These are phyloP conservation scores for Euschistus heros DNA, from an alignment of 1,140 invertebrate genomes.

Conservation along the genomic window DNA sequence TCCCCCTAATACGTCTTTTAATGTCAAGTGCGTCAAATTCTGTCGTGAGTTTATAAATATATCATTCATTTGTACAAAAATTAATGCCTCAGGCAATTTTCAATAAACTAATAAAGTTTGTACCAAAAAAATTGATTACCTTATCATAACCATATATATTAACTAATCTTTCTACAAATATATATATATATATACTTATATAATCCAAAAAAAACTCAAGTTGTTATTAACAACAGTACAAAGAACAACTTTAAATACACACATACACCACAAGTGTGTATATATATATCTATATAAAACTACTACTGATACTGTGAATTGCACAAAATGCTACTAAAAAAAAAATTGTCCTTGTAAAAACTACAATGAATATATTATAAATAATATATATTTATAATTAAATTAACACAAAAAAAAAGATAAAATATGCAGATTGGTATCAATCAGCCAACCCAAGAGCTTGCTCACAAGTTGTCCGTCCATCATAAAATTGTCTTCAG, in stretches of 20 bases:
- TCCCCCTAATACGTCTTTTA: too few relatives aligned
- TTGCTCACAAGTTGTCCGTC: conserved; percentile 2
- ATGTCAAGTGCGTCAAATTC: too few relatives aligned
- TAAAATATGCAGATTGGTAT: not conserved
- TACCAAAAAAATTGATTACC: not conserved
- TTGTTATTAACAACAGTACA: not conserved
- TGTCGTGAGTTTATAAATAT: too few relatives aligned
- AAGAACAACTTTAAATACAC: not conserved
- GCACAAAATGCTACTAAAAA: conserved; percentile 3
- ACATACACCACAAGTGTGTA: not conserved
- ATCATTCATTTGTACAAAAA: not conserved
- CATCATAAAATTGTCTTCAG: not conserved
- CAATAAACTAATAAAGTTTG: not conserved
- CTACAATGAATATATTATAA: conserved; percentile 8
- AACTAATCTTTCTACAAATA: conserved; percentile 8
- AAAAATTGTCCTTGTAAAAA: conserved; percentile 8
- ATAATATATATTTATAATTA: conserved; percentile 9
- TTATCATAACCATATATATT: not conserved
- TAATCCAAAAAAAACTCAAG: too few relatives aligned
- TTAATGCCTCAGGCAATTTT: not conserved
- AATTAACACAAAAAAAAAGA: conserved; percentile 5
- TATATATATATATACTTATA: not conserved
- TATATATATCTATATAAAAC: too few relatives aligned
- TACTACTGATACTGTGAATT: not conserved
- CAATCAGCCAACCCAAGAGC: conserved; percentile 1